These are phyloP conservation scores for Fratercula arctica DNA, from an alignment of 2,797 vertebrate species.

Conservation along the genomic window DNA sequence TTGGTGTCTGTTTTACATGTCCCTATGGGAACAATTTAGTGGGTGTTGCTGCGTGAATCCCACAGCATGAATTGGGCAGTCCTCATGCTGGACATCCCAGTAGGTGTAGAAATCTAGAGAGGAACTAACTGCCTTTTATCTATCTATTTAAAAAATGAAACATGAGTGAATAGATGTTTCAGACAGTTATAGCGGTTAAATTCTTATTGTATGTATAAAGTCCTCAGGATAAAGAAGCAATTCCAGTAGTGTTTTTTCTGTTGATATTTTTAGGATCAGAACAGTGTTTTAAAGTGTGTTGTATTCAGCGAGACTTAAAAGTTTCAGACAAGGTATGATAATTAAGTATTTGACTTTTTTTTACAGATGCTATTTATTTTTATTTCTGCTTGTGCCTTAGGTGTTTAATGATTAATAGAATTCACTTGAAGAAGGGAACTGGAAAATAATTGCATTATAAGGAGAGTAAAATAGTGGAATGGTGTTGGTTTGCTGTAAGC, in stretches of 20 bases:
- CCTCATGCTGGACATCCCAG: neutral
- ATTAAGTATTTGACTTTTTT: neutral
- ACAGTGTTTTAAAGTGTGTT: neutral
- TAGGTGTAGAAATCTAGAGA: neutral
- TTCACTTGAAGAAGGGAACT: neutral
- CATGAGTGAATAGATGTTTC: neutral
- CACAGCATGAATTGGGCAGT: neutral
- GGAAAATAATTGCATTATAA: neutral
- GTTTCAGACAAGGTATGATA: neutral
- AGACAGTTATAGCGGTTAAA: neutral
- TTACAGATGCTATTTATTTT: slow-evolving; percentile 40
- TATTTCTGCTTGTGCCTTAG: slow-evolving; percentile 38
- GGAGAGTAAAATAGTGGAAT: neutral
- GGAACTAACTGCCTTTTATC: neutral
- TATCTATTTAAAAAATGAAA: neutral
- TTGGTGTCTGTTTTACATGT: neutral
- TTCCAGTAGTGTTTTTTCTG: neutral
- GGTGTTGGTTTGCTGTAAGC: neutral
- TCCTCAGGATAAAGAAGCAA: neutral
- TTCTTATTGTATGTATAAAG: neutral
- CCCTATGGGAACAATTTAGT: neutral
- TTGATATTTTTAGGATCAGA: neutral
- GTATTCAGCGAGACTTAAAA: neutral
- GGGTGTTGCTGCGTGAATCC: neutral
- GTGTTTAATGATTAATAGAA: neutral